These are phyloP conservation scores for Caenorhabditis becei DNA, from an alignment of 2,888 invertebrate genomes.

Conservation along the genomic window DNA sequence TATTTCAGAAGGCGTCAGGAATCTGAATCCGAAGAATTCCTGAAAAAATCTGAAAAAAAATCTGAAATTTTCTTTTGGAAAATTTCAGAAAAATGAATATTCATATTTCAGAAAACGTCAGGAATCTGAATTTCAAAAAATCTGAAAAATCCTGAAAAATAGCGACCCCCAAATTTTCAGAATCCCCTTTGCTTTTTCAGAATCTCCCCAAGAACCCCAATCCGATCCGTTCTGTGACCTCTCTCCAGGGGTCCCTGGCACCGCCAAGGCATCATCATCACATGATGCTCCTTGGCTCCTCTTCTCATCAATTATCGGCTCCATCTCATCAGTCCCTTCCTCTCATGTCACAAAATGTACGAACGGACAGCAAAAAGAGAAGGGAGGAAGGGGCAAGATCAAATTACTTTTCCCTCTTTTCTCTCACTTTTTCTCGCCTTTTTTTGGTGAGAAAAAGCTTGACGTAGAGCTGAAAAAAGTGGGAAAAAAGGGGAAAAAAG, in stretches of 20 bases:
- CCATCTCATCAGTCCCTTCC: not conserved
- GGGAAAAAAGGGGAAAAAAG: constrained; percentile 27
- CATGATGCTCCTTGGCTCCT: not conserved
- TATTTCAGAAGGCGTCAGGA: too few relatives aligned
- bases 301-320: not conserved
- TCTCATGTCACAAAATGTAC: constrained; percentile 7
- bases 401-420: constrained; percentile 46
- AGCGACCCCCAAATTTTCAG: too few relatives aligned
- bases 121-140: too few relatives aligned
- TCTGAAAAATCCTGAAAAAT: too few relatives aligned
- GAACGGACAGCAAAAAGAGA: not conserved
- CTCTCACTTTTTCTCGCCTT: constrained; percentile 16
- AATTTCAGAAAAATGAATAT: too few relatives aligned
- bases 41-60: too few relatives aligned
- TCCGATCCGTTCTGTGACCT: not conserved
- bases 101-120: too few relatives aligned
- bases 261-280: not conserved
- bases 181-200: too few relatives aligned
- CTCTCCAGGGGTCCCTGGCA: not conserved
- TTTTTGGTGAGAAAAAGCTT: not conserved
- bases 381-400: constrained; percentile 6
- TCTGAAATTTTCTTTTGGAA: too few relatives aligned
- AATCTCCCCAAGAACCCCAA: too few relatives aligned
- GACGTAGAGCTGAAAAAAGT: not conserved
- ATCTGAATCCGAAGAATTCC: too few relatives aligned